These are phyloP conservation scores for Oreochromis grahami DNA, from an alignment of 2,797 vertebrate species.

Conservation along the genomic window DNA sequence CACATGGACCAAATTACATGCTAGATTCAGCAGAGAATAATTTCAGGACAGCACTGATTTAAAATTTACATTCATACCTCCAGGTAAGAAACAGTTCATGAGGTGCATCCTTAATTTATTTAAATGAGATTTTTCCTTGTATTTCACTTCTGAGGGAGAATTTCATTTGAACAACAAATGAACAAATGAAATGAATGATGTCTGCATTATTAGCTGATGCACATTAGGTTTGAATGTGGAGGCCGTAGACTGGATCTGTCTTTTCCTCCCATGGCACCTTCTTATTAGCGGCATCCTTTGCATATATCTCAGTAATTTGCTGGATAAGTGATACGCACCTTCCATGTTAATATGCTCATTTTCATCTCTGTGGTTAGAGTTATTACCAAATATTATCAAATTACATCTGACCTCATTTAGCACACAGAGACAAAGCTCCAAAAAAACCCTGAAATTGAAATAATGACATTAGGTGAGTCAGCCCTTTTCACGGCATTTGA, in stretches of 20 bases:
- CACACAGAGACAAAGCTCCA: not conserved
- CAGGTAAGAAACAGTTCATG: not conserved
- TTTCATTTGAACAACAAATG: not conserved
- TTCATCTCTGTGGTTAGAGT: not conserved
- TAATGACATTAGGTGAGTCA: not conserved
- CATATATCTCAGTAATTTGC: constrained; percentile 14
- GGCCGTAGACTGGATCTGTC: not conserved
- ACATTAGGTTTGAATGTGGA: not conserved
- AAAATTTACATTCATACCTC: not conserved
- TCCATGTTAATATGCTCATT: constrained; percentile 34
- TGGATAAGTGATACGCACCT: constrained; percentile 13
- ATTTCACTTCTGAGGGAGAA: not conserved
- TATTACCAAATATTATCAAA: constrained; percentile 17
- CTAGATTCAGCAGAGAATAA: not conserved
- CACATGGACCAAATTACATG: not conserved
- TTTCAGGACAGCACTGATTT: not conserved
- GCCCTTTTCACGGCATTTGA: not conserved
- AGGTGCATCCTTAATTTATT: accelerated
- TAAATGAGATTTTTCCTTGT: not conserved
- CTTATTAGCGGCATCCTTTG: constrained; percentile 13
- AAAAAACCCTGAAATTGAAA: accelerated
- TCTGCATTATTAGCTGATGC: not conserved
- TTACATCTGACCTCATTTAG: constrained; percentile 6
- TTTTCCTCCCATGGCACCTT: constrained; percentile 2
- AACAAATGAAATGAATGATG: not conserved